Base-by-base conservation (phyloP, 2,888 invertebrate genomes). In the Drosophila parthenogenetica region DNA sequence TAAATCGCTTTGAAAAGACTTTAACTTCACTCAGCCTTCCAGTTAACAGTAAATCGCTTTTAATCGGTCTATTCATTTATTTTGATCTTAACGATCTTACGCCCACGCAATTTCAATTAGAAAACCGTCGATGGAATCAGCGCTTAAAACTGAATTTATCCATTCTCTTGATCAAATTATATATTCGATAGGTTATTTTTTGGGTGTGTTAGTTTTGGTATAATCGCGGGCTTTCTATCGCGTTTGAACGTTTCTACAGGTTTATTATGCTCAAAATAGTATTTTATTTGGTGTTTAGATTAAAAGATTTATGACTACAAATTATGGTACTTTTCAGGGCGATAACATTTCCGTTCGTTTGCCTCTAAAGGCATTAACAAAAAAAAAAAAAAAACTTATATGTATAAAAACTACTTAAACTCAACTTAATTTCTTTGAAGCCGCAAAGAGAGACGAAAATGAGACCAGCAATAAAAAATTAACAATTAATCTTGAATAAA, bases 291-390 rank as follows among this genome's bases (percentile, higher is more conserved):
- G 82, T 84, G 73, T 81, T 87, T 82, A 87, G 82, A 79, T 77
- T 63, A 76, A 74, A 87, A 89, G 88, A 89, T 89, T 89, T 89
- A 89, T 88, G 83, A 70, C 81, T 80, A 80, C 88, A 89, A 89
- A 89, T 89, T 89, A 89, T 89, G 83, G 89, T 85, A 81, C 85
- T 84, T 85, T 77, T 77, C 73, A 61, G 67, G 84, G 85, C 87
- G 85, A 88, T 83, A 88, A 85, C 89, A 84, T 88, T 88, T 88
- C 88, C 88, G 88, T 89, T 88, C 65, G 69, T 42, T 49, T 35
- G 65, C 59, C 60, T 39, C 75, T 17, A 49, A 25, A 2, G 22
- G 40, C 57, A 45, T 50, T 59, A 55, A 51, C 7, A 35, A 11
- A 35, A 13, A 11, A 35, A 61, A 55, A 49, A 13, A 13, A 10